phyloP scores from a whole-genome alignment of 2,113 vertebrate species.

The Sclerurus mexicanus region DNA sequence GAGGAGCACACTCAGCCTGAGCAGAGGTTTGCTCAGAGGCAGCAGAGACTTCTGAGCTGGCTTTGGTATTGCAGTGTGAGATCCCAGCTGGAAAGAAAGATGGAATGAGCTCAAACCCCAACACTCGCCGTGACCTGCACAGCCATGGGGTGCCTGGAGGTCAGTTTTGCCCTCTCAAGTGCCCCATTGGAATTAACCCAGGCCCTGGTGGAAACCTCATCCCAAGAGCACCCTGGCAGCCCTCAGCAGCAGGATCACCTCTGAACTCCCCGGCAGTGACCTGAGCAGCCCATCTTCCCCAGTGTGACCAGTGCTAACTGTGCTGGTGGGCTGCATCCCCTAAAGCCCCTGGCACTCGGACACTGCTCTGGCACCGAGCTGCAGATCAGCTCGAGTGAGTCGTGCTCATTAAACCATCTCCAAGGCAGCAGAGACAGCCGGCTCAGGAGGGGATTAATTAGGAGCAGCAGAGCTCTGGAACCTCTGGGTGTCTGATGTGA shows the following conservation, averaged over 20 bases:
- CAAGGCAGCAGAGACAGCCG: neutral
- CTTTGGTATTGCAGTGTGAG: neutral
- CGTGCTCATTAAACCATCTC: neutral
- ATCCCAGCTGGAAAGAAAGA: neutral
- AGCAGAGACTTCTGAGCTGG: neutral
- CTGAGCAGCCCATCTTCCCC: neutral
- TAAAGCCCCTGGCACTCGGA: neutral
- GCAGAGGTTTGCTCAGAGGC: neutral
- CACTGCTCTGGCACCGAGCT: neutral
- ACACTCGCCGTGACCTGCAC: neutral
- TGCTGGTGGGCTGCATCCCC: neutral
- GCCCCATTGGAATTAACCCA: neutral
- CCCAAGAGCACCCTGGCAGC: accelerated
- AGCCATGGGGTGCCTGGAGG: neutral
- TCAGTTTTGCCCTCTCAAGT: neutral
- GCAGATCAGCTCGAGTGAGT: neutral
- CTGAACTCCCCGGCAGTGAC: accelerated
- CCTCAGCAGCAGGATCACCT: neutral
- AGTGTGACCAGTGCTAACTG: neutral
- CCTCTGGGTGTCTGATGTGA: neutral
- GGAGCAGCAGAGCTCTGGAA: neutral
- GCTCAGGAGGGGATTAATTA: neutral
- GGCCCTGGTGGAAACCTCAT: neutral
- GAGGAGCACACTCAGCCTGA: neutral
- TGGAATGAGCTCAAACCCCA: neutral